These are phyloP conservation scores for Microcebus griseorufus DNA, from an alignment of 2,113 vertebrate species.

Conservation along the genomic window DNA sequence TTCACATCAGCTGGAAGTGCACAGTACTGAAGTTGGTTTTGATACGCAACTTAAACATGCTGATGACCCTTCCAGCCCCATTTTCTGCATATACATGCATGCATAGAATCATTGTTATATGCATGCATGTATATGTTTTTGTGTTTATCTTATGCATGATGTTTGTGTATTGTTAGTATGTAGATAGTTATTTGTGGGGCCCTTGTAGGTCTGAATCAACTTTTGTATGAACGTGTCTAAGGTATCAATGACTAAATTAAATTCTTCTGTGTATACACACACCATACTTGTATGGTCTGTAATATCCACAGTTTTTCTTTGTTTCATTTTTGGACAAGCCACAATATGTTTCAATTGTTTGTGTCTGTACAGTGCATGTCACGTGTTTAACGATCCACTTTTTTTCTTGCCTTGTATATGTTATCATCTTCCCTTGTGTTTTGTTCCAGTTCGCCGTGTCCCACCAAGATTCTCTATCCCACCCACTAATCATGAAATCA, in stretches of 20 bases:
- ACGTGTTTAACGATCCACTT: conserved; percentile 56
- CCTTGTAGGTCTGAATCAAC: conserved; percentile 83
- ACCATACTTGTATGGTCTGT: conserved; percentile 81
- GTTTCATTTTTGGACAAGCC: conserved; percentile 74
- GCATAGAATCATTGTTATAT: conserved; percentile 77
- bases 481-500: conserved; percentile 99
- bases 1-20: conserved; percentile 93
- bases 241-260: conserved; percentile 78
- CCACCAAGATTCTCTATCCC: conserved; percentile 99
- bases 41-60: conserved; percentile 88
- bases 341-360: conserved; percentile 65
- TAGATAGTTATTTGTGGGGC: conserved; percentile 85
- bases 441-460: conserved; percentile 95
- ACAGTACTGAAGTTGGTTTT: conserved; percentile 88
- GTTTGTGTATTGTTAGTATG: conserved; percentile 88
- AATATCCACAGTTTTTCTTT: conserved; percentile 76
- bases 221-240: conserved; percentile 85
- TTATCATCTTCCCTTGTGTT: conserved; percentile 85
- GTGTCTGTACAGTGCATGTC: conserved; percentile 86
- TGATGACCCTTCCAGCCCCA: conserved; percentile 87
- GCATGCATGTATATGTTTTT: conserved; percentile 81
- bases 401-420: conserved; percentile 78
- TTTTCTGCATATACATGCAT: conserved; percentile 85
- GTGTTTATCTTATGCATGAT: conserved; percentile 90
- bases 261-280: conserved; percentile 81